Evolutionary conservation across 1,140 invertebrate species (phyloP).

Genomic region (Wasmannia auropunctata): DNA sequence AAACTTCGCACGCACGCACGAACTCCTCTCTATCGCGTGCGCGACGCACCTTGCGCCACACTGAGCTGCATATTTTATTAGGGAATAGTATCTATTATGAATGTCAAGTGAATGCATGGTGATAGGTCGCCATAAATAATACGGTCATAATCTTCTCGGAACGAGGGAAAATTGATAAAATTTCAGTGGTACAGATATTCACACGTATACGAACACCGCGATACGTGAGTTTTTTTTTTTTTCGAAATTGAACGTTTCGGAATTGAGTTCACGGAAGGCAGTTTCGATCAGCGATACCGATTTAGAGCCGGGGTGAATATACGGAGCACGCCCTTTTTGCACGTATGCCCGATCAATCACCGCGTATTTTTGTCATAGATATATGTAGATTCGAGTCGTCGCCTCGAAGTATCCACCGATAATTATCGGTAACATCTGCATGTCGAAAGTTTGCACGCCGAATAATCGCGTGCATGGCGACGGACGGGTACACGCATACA

Average conservation of each 20-base stretch:
- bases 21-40: neutral
- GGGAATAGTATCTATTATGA: constrained; percentile 16
- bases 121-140: neutral
- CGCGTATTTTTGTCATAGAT: constrained; percentile 13
- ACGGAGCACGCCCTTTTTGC: neutral
- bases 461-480: neutral
- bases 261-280: neutral
- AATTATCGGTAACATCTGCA: neutral
- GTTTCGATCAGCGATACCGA: neutral
- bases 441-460: neutral
- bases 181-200: neutral
- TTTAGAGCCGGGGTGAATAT: constrained; percentile 1
- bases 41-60: constrained; percentile 26
- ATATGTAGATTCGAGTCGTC: constrained; percentile 5
- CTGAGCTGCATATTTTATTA: neutral
- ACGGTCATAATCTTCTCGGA: neutral
- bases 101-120: neutral
- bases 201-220: too few relatives aligned
- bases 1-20: constrained; percentile 15
- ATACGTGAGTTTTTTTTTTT: neutral
- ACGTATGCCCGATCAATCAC: neutral
- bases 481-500: too few relatives aligned
- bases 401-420: constrained; percentile 25
- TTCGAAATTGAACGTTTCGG: neutral
- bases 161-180: neutral